Conservation (phyloP, 2,113 vertebrate species). For the Siniperca knerii region DNA sequence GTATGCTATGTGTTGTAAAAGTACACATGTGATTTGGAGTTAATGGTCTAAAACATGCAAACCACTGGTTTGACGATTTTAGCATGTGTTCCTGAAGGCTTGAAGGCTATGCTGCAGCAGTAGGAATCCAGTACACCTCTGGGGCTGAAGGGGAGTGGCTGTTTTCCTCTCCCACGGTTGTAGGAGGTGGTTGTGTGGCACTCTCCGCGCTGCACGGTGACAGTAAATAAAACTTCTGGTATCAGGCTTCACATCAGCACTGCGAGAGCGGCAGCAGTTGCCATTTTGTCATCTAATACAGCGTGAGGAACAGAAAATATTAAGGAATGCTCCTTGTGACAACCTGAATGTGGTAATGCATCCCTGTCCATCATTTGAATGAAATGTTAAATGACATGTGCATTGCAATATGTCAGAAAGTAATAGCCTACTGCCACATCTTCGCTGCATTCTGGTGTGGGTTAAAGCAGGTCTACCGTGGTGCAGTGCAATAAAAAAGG, state of each 20-base stretch:
- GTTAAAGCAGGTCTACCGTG: conserved; percentile 44
- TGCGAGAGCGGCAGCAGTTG: conserved; percentile 35
- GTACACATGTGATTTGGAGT: neutral
- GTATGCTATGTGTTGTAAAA: neutral
- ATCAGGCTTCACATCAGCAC: conserved; percentile 36
- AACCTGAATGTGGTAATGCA: conserved; percentile 35
- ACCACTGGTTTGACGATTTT: neutral
- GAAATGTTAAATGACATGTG: conserved; percentile 65
- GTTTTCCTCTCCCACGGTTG: conserved; percentile 22
- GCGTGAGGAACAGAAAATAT: conserved; percentile 52
- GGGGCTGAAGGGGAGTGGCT: conserved; percentile 19
- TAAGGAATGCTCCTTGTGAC: conserved; percentile 49
- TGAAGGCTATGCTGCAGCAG: neutral
- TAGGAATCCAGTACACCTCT: conserved; percentile 2
- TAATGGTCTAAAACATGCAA: conserved; percentile 1
- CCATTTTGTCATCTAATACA: conserved; percentile 62
- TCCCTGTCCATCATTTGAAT: conserved; percentile 61
- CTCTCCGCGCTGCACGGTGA: neutral
- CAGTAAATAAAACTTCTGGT: conserved; percentile 52
- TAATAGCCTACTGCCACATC: conserved; percentile 67
- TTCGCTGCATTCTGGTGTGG: conserved; percentile 25
- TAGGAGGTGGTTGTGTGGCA: neutral
- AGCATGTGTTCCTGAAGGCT: neutral
- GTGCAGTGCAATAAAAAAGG: conserved; percentile 23
- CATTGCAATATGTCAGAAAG: conserved; percentile 61